Conservation (phyloP, 2,797 vertebrate species). For the Rhodeus uyekii region DNA sequence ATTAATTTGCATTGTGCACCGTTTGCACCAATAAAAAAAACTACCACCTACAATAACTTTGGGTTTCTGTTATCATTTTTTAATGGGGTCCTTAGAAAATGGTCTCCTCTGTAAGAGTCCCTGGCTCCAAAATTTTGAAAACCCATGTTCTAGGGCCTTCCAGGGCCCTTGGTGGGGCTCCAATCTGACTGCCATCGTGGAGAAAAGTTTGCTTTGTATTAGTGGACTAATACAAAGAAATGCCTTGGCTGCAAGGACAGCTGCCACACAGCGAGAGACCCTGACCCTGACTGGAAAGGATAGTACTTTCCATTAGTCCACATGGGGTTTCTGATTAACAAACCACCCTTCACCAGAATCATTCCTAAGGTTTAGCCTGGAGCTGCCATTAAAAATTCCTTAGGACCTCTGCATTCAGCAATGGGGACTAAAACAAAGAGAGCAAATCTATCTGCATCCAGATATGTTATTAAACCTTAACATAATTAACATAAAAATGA, state of each 20-base stretch:
- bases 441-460: no score
- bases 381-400: background rate
- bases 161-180: background rate
- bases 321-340: background rate
- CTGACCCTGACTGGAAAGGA: background rate
- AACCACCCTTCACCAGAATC: background rate
- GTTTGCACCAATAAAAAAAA: no score
- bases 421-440: background rate
- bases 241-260: background rate
- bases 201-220: background rate
- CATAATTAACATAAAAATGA: background rate
- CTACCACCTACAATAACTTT: no score
- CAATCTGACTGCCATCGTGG: background rate
- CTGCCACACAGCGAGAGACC: no score
- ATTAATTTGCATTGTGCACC: no score
- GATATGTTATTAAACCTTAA: no score
- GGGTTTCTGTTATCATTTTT: no score
- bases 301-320: background rate
- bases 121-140: no score
- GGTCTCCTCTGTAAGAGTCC: no score
- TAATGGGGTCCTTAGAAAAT: no score
- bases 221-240: background rate
- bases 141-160: background rate
- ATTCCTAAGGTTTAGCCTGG: background rate
- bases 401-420: background rate